A percentile compares a stretch with the other conserved stretches of the same genome.
phyloP scores from a whole-genome alignment of 2,888 invertebrate species.

The Volucella inflata region DNA sequence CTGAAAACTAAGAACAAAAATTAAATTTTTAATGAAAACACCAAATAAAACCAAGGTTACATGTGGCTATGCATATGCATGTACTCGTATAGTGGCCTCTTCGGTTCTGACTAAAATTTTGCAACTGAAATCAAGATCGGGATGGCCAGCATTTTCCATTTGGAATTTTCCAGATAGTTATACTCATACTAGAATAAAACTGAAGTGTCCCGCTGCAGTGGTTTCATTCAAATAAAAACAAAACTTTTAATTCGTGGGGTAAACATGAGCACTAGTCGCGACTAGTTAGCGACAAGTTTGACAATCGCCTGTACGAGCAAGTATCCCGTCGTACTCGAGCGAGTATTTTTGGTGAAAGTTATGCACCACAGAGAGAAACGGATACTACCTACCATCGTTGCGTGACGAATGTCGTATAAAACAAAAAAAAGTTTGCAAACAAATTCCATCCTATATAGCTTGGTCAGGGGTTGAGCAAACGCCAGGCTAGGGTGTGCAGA shows the following conservation, averaged over 20 bases:
- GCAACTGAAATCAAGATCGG: neutral
- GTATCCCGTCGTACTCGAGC: no score
- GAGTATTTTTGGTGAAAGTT: slow-evolving; percentile 47
- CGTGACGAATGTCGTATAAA: slow-evolving; percentile 48
- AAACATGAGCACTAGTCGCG: slow-evolving; percentile 56
- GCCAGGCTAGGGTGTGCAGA: neutral
- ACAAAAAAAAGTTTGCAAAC: slow-evolving; percentile 29
- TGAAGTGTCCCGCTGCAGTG: slow-evolving; percentile 16
- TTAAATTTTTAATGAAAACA: slow-evolving; percentile 73
- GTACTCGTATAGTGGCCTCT: slow-evolving; percentile 35
- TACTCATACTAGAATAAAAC: neutral
- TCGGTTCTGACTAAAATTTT: slow-evolving; percentile 16
- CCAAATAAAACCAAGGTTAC: slow-evolving; percentile 46
- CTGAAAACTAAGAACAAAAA: slow-evolving; percentile 59
- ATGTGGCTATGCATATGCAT: slow-evolving; percentile 14
- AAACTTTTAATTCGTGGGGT: neutral
- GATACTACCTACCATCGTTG: slow-evolving; percentile 11
- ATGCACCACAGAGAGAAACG: slow-evolving; percentile 7
- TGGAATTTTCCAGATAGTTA: slow-evolving; percentile 7
- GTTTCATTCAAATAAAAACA: slow-evolving; percentile 13
- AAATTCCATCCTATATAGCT: neutral
- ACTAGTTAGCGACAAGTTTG: slow-evolving; percentile 72
- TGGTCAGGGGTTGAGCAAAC: neutral
- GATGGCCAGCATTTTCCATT: no score
- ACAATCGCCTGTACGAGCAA: slow-evolving; percentile 41